Evolutionary conservation across 2,113 vertebrate species (phyloP).

Genomic region (Cygnus atratus): DNA sequence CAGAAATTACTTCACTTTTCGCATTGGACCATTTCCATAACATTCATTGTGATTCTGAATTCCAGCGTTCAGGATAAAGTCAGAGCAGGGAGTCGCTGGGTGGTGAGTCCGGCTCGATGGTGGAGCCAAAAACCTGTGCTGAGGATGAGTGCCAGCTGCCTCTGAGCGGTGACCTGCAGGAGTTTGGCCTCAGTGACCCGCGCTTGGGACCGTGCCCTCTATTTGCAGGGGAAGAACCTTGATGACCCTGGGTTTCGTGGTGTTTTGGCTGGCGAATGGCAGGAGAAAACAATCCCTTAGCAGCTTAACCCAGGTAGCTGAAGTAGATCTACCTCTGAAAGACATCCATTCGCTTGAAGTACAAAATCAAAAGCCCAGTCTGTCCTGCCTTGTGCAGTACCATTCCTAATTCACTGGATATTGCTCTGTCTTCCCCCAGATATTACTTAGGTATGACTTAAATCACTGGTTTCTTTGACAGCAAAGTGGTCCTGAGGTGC

Average conservation of each 20-base stretch:
- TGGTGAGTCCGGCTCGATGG: not conserved
- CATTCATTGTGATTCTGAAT: not conserved
- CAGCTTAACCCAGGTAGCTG: not conserved
- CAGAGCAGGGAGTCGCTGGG: not conserved
- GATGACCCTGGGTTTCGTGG: not conserved
- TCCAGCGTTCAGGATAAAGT: not conserved
- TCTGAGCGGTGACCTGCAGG: not conserved
- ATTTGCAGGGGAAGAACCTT: not conserved
- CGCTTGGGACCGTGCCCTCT: not conserved
- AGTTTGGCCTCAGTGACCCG: not conserved
- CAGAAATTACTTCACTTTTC: constrained; percentile 42
- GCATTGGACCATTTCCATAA: constrained; percentile 38
- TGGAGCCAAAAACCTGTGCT: not conserved
- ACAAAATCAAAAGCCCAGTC: not conserved
- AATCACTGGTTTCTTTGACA: not conserved
- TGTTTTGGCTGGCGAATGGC: not conserved
- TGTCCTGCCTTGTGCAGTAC: not conserved
- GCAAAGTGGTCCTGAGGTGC: not conserved
- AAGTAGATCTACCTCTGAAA: not conserved
- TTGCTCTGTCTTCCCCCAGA: not conserved
- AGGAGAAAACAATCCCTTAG: constrained; percentile 5
- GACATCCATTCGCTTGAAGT: not conserved
- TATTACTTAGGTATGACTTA: not conserved
- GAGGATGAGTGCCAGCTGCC: not conserved
- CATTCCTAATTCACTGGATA: not conserved